A percentile compares a stretch with the other conserved stretches of the same genome.
Evolutionary conservation across 30 jellyfish, hydroid and myxozoan genomes (phyloP).

Genomic region (Hydractinia symbiolongicarpus): DNA sequence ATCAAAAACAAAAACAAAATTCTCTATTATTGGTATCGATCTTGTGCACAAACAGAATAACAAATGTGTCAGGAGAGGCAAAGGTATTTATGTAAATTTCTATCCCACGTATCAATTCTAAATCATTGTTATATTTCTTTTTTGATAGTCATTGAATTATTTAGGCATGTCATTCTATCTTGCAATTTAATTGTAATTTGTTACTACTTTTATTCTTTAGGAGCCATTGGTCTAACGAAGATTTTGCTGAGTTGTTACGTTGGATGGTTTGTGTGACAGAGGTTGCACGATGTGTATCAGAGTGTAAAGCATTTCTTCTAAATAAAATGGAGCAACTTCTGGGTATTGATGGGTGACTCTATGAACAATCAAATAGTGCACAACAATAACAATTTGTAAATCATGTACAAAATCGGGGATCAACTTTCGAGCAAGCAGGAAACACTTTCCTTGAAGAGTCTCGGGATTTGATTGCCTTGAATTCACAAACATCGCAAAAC

Average conservation of each 20-base stretch:
- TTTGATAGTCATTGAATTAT: too few species aligned
- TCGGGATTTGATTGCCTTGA: too few species aligned
- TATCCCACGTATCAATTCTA: too few species aligned
- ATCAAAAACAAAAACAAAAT: too few species aligned
- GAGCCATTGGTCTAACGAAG: conserved; percentile 40
- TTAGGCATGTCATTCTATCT: too few species aligned
- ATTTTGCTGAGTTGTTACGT: conserved; percentile 24
- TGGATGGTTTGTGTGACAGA: conserved; percentile 52
- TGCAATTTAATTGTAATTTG: too few species aligned
- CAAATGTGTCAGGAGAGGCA: too few species aligned
- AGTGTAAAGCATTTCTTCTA: conserved; percentile 23
- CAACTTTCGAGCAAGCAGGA: conserved; percentile 26
- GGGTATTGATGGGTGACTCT: conserved; percentile 23
- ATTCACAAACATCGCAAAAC: conserved; percentile 9
- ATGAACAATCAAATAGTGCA: conserved; percentile 28
- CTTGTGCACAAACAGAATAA: too few species aligned
- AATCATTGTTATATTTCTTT: too few species aligned
- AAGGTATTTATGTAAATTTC: too few species aligned
- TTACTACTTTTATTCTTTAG: not conserved
- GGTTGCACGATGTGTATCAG: conserved; percentile 25
- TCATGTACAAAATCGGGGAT: conserved; percentile 27
- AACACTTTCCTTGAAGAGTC: conserved; percentile 42
- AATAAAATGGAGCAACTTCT: not conserved
- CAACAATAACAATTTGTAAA: conserved; percentile 27
- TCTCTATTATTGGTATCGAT: too few species aligned